Conservation (phyloP, 2,888 invertebrate genomes). For the Drosophila prolongata region DNA sequence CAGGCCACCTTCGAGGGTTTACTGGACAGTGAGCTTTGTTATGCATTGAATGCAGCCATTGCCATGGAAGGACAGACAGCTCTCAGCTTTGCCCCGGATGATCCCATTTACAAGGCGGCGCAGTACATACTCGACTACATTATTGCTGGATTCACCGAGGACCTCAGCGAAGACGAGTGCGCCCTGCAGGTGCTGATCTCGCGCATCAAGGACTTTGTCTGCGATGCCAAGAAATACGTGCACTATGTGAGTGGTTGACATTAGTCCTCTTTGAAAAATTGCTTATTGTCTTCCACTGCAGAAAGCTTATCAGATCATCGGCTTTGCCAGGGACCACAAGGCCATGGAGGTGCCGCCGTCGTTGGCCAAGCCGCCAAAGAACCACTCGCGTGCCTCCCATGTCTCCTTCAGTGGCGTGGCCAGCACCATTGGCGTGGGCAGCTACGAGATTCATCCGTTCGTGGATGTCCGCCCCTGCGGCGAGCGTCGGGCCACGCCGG, state of each 20-base stretch:
- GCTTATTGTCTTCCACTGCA: conserved; percentile 19
- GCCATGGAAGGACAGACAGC: conserved; percentile 63
- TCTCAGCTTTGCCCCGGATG: conserved; percentile 64
- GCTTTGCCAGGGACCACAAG: conserved; percentile 57
- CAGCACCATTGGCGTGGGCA: conserved; percentile 80
- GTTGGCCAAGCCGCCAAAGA: conserved; percentile 17
- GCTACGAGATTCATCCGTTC: conserved; percentile 80
- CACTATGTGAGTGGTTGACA: conserved; percentile 66
- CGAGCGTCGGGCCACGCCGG: conserved; percentile 80
- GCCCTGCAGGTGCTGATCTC: conserved; percentile 50
- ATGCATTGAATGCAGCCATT: conserved; percentile 79
- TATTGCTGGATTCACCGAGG: conserved; percentile 73
- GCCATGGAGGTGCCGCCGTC: conserved; percentile 48
- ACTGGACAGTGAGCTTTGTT: conserved; percentile 74
- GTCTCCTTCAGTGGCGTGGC: conserved; percentile 80
- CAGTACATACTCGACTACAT: conserved; percentile 81
- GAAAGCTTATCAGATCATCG: conserved; percentile 81
- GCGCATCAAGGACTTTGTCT: conserved; percentile 72
- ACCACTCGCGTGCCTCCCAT: conserved; percentile 55
- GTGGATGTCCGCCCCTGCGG: conserved; percentile 71
- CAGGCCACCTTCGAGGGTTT: conserved; percentile 70
- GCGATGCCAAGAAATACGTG: conserved; percentile 78
- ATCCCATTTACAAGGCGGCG: conserved; percentile 82
- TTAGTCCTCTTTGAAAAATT: neutral
- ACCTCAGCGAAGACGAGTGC: conserved; percentile 73